Conservation (phyloP, 2,797 vertebrate genomes). For the Phylloscopus collybita region DNA sequence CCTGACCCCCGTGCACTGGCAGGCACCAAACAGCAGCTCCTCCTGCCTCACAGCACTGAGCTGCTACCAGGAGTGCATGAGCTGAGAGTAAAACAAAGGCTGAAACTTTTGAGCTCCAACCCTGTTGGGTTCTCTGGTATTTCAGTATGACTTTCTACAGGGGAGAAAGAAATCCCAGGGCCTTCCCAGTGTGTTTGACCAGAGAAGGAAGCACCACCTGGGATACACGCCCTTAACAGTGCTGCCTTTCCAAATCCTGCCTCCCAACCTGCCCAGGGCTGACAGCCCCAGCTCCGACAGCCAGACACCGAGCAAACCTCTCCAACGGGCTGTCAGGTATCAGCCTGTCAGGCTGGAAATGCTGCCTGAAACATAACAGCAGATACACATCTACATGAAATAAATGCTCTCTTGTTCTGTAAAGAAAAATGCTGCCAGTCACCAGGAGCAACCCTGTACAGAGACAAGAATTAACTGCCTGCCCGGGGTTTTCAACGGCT, state of each 20-base stretch:
- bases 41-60: neutral
- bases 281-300: neutral
- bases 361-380: neutral
- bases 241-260: neutral
- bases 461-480: slow-evolving; percentile 61
- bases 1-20: neutral
- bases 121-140: neutral
- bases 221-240: neutral
- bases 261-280: neutral
- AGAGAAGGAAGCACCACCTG: neutral
- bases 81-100: neutral
- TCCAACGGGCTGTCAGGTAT: neutral
- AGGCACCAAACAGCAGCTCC: neutral
- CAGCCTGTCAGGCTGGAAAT: neutral
- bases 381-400: neutral
- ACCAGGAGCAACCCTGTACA: neutral
- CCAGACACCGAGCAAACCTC: neutral
- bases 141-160: neutral
- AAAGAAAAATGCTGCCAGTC: slow-evolving; percentile 17
- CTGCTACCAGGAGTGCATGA: neutral
- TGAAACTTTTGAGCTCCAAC: neutral
- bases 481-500: neutral
- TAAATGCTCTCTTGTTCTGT: neutral
- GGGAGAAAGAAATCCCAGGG: neutral
- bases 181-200: neutral